phyloP scores from a whole-genome alignment of 2,797 vertebrate genomes.

The Brotula barbata region DNA sequence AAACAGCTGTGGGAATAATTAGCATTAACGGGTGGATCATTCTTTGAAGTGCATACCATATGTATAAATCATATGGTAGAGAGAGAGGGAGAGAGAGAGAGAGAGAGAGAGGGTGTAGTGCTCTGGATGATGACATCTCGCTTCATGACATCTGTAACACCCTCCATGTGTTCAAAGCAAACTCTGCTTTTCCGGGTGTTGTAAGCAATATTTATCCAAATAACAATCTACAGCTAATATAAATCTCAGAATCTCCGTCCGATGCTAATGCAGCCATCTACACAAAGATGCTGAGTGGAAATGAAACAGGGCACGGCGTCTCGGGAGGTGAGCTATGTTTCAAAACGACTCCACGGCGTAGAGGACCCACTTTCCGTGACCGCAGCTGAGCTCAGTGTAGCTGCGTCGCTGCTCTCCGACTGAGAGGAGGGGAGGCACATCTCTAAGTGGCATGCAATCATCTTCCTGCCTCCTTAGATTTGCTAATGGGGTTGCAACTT shows the following conservation, averaged over 20 bases:
- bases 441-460: conserved; percentile 7
- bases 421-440: conserved; percentile 1
- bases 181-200: conserved; percentile 38
- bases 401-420: conserved; percentile 9
- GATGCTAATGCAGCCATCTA: conserved; percentile 47
- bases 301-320: conserved; percentile 8
- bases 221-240: conserved; percentile 51
- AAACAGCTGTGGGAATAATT: too few relatives aligned
- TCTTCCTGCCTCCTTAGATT: conserved; percentile 9
- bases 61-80: too few relatives aligned
- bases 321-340: conserved; percentile 28
- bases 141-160: neutral
- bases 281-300: neutral
- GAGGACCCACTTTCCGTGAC: conserved; percentile 21
- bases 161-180: conserved; percentile 11
- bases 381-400: conserved; percentile 19
- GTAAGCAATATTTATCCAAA: conserved; percentile 49
- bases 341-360: conserved; percentile 1
- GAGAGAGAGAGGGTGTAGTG: neutral
- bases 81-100: neutral
- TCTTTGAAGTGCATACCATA: too few relatives aligned
- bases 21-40: too few relatives aligned
- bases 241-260: conserved; percentile 45
- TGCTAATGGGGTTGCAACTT: conserved; percentile 5
- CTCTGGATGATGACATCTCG: conserved; percentile 14